Conservation (phyloP, 2,113 vertebrate genomes). For the Rhabdomys dilectus region DNA sequence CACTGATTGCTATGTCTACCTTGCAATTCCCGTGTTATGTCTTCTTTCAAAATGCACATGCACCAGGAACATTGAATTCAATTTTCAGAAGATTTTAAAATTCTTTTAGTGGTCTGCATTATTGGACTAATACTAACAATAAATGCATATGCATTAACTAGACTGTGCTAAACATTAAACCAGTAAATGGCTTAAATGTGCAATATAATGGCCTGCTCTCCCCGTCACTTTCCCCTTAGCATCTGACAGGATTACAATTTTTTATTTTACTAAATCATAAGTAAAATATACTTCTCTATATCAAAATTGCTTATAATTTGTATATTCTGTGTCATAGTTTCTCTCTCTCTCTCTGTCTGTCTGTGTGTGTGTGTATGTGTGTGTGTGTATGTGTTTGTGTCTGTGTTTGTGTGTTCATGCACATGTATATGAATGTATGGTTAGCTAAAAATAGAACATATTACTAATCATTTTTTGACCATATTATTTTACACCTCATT, state of each 20-base stretch:
- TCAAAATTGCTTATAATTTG: constrained; percentile 9
- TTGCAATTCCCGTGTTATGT: constrained; percentile 9
- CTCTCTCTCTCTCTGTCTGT: neutral
- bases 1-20: neutral
- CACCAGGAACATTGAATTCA: neutral
- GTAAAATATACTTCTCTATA: constrained; percentile 34
- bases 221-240: neutral
- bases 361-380: neutral
- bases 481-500: constrained; percentile 8
- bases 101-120: constrained; percentile 10
- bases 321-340: neutral
- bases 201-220: neutral
- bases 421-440: neutral
- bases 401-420: neutral
- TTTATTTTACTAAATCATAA: neutral
- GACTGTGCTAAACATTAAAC: constrained; percentile 8
- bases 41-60: neutral
- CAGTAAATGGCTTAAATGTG: constrained; percentile 63
- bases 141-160: constrained; percentile 31
- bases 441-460: constrained; percentile 48
- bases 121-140: constrained; percentile 1
- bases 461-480: constrained; percentile 43
- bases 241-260: constrained; percentile 12
- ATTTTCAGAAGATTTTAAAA: neutral
- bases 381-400: neutral